Evolutionary conservation across 1,140 invertebrate species (phyloP), one percentile per base, ranked within the genome.

Genomic region (Acromyrmex charruanus): DNA sequence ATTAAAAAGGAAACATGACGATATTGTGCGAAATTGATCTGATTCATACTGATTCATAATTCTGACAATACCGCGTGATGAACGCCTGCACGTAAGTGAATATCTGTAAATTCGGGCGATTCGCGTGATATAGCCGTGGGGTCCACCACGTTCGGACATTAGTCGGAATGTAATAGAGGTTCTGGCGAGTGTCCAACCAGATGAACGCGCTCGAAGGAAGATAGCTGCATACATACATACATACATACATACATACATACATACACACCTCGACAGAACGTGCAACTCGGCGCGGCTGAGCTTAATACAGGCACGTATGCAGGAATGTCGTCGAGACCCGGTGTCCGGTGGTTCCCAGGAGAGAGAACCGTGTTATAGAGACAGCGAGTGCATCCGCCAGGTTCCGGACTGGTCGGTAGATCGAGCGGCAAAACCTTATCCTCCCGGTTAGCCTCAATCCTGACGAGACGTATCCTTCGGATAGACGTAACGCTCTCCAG

Each of bases 131-230:
- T 86, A 88, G 81, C 71, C 51, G 39, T 68, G 55, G 82, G 74
- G 80, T 61, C 39, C 72, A 49, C 65, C 65, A 74, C 77, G 59
- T 55, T 74, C 84, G 86, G 90, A 91, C 90, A 93, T 93, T 90
- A 92, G 91, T 90, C 72, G 89, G 87, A 90, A 92, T 91, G 87
- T 92, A 94, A 94, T 94, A 91, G 92, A 93, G 90, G 74, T 89
- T 84, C 93, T 94, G 93, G 93, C 93, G 61, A 74, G 31, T 89
- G 85, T 93, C 92, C 93, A 93, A 85, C 66, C 77, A 89, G 87
- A 90, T 88, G 85, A 93, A 93, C 79, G 88, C 69, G 80, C 69
- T 63, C 51, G 18, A 55, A 69, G 59, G 89, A 44, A 81, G 77
- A 81, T 51, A 39, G 65, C 77, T 86, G 77, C 65, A 85, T 75